Evolutionary conservation across 2,797 vertebrate genomes (phyloP), one percentile per base, ranked within the genome.

Genomic region (Pipistrellus nathusii): DNA sequence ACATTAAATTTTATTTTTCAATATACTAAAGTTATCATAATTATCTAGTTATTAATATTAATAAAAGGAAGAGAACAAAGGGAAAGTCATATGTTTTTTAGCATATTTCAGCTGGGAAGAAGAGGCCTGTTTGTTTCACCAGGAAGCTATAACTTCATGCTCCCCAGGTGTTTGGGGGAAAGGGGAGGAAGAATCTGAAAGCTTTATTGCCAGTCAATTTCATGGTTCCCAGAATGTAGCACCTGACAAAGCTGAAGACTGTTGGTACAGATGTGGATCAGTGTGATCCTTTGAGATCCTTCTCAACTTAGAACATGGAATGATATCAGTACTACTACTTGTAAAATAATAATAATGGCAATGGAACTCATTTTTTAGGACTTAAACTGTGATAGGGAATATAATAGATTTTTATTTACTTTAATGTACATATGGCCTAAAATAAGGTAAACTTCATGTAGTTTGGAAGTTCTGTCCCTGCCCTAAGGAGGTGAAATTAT

Each of bases 231-330:
- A 85, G 81, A 9, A 2, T 8, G 17, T 46, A 77, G 48, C 18
- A 38, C 35, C n/a, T 48, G 44, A 4, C 1, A 2, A 85, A 85
- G 32, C 17, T 46, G 51, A 88, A 87, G 73, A 35, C 55, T 72
- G 15, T n/a, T 6, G 64, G 84, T 85, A 62, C 15, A 53, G 32
- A 15, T 7, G 15, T 4, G 6, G 35, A 57, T 44, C 38, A 90
- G n/a, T 18, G 4, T 41, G 82, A 18, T 41, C 35, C 27, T 92
- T 35, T 69, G 57, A 88, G 46, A 53, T 64, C 35, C 27, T 90
- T 95, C 75, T 90, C 66, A n/a, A 69, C 88, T 55, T 73, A 69
- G 32, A 53, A 64, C 44, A 87, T 76, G 11, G n/a, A 59, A 81
- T 84, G 68, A 76, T 35, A 78, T 57, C 4, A 85, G 38, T 57